Conservation (phyloP, 2,797 vertebrate genomes). For the Selene dorsalis region DNA sequence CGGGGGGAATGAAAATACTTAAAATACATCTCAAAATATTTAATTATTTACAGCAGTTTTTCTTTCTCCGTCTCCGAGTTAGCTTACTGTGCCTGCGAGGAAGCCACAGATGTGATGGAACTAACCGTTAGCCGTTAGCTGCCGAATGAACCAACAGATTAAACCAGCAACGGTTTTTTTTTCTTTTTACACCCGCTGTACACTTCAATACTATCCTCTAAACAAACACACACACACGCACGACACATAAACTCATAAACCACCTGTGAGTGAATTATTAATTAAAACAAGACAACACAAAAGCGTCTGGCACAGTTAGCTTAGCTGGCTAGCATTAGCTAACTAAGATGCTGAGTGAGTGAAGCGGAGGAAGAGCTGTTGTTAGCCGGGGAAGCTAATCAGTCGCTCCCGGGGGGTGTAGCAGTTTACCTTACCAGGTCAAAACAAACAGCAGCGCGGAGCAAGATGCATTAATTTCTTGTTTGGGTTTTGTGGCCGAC, state of each 20-base stretch:
- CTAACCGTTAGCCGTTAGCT: slow-evolving; percentile 72
- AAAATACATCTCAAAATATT: background rate
- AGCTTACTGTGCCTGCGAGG: slow-evolving; percentile 27
- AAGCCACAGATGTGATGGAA: slow-evolving; percentile 70
- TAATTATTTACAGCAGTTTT: background rate
- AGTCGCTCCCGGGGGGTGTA: slow-evolving; percentile 24
- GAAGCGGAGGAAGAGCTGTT: slow-evolving; percentile 46
- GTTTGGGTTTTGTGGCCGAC: slow-evolving; percentile 56
- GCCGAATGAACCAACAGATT: slow-evolving; percentile 24
- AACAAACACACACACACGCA: background rate
- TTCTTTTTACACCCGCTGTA: background rate
- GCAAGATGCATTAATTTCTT: slow-evolving; percentile 78
- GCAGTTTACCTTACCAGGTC: slow-evolving; percentile 83
- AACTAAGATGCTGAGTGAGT: slow-evolving; percentile 61
- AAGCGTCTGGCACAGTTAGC: slow-evolving; percentile 51
- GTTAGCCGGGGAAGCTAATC: slow-evolving; percentile 73
- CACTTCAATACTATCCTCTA: fast-evolving
- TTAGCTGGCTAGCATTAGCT: slow-evolving; percentile 65
- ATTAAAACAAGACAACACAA: background rate
- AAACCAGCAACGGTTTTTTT: background rate
- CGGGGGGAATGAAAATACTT: fast-evolving
- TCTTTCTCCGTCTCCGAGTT: slow-evolving; percentile 10
- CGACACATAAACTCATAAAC: fast-evolving
- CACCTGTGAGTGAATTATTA: fast-evolving
- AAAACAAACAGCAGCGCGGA: slow-evolving; percentile 78